These are phyloP conservation scores for Pecten maximus DNA, from an alignment of 2,888 invertebrate species.

Conservation along the genomic window DNA sequence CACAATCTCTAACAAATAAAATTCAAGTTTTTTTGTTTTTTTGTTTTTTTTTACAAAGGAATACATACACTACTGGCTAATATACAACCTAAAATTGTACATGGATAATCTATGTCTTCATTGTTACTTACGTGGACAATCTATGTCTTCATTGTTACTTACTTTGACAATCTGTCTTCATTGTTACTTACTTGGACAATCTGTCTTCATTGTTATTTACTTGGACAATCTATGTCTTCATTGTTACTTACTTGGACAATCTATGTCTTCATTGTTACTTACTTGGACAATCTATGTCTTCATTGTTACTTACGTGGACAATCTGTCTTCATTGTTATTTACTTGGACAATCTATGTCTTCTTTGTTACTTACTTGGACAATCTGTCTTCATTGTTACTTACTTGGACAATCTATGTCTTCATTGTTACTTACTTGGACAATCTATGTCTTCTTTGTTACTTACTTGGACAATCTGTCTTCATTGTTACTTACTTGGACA, in stretches of 20 bases:
- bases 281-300: constrained; percentile 83
- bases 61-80: no score
- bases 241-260: constrained; percentile 84
- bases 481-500: constrained; percentile 83
- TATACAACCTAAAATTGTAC: no score
- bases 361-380: constrained; percentile 84
- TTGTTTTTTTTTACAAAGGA: no score
- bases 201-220: constrained; percentile 61
- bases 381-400: constrained; percentile 82
- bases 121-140: constrained; percentile 83
- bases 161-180: constrained; percentile 83
- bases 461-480: constrained; percentile 83
- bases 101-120: constrained; percentile 83
- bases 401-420: background rate
- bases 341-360: constrained; percentile 83
- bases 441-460: constrained; percentile 83
- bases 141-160: constrained; percentile 83
- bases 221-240: constrained; percentile 83
- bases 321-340: constrained; percentile 52
- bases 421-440: constrained; percentile 77
- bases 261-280: constrained; percentile 83
- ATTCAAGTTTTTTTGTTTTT: no score
- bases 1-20: no score
- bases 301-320: constrained; percentile 83
- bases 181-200: constrained; percentile 74